Evolutionary conservation across 2,797 vertebrate species (phyloP).

Genomic region (Galagoides demidoff): DNA sequence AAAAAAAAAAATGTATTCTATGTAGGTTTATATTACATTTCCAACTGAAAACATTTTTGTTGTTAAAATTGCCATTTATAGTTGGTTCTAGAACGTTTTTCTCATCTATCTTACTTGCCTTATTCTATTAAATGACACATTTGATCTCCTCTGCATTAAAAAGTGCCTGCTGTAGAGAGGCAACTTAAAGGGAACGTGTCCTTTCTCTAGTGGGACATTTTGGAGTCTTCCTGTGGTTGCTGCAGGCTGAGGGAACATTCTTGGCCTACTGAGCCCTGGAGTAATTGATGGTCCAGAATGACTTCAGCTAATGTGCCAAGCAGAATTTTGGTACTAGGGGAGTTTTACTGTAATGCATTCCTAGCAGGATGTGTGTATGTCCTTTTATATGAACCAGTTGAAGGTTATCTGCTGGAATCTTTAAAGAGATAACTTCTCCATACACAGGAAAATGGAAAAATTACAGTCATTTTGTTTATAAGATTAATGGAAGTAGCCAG

Average conservation of each 20-base stretch:
- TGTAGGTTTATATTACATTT: too few species aligned
- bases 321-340: constrained; percentile 82
- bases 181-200: background rate
- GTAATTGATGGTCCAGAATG: constrained; percentile 8
- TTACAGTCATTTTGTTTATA: constrained; percentile 75
- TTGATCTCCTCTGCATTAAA: background rate
- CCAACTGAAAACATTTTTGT: background rate
- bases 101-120: background rate
- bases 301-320: constrained; percentile 66
- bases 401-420: constrained; percentile 75
- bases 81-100: background rate
- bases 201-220: background rate
- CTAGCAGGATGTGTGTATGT: constrained; percentile 85
- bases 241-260: background rate
- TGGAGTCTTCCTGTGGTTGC: constrained; percentile 4
- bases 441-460: constrained; percentile 86
- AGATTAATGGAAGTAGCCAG: constrained; percentile 69
- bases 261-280: constrained; percentile 51
- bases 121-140: background rate
- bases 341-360: constrained; percentile 85
- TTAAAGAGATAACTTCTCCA: constrained; percentile 81
- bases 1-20: too few species aligned
- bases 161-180: background rate
- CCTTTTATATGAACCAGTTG: constrained; percentile 82
- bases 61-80: constrained; percentile 3